Base-by-base conservation (phyloP, 1,140 invertebrate species). In the Coenobita brevimanus region DNA sequence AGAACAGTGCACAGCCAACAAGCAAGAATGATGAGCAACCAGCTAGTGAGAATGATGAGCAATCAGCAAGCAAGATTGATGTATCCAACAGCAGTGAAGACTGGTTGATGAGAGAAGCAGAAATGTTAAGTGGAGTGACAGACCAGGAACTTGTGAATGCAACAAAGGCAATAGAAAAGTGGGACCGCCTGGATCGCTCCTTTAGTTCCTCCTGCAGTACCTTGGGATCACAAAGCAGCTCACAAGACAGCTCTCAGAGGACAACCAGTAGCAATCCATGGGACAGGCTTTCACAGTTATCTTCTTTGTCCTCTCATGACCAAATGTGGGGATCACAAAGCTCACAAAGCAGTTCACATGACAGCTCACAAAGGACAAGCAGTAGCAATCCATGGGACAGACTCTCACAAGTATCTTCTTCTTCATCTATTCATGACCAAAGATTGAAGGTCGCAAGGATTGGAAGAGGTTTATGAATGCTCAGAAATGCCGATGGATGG, bases 201-300 rank as follows among this genome's bases (percentile, higher is more conserved):
- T 69, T 33, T 24, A 43, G n/a, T n/a, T 78, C 43, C 27, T 50
- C 57, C 15, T 6, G 71, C 17, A 86, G 83, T 38, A 1, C 50
- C 36, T 38, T 69, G 17, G 46, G 36, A 36, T 83, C 82, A 15
- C 50, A 38, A n/a, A 15, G 79, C n/a, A 69, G 60, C 41, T 78
- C 83, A 43, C 54, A 78, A 30, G 43, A 24, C 1, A 79, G 38
- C 21, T n/a, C n/a, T n/a, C n/a, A n/a, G n/a, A n/a, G n/a, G n/a
- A n/a, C n/a, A n/a, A n/a, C n/a, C n/a, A 8, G 30, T 17, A 80
- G 84, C 33, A 87, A 87, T 33, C 60, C 84, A 21, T 87, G 84
- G 84, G n/a, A n/a, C n/a, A n/a, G n/a, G n/a, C n/a, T n/a, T n/a
- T n/a, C n/a, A n/a, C n/a, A n/a, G n/a, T n/a, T n/a, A n/a, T n/a